These are phyloP conservation scores for Cepaea nemoralis DNA, from an alignment of 1,140 invertebrate genomes.

Conservation along the genomic window DNA sequence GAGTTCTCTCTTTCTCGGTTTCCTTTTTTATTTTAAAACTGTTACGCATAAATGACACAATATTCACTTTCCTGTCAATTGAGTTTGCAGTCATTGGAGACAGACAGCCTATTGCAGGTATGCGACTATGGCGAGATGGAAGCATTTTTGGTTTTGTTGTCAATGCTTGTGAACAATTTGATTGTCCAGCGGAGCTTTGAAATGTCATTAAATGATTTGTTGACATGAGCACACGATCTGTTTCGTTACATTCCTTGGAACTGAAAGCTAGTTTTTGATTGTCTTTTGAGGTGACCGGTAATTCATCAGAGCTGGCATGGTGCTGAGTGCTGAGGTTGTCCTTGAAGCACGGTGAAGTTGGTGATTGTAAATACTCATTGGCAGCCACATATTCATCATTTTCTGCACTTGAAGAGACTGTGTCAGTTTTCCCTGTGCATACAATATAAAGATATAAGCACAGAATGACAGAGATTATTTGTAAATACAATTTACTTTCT, in stretches of 20 bases:
- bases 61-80: constrained; percentile 5
- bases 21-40: constrained; percentile 32
- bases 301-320: background rate
- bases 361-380: background rate
- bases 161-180: no score
- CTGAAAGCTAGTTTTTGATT: background rate
- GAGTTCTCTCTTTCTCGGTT: constrained; percentile 4
- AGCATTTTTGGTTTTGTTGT: background rate
- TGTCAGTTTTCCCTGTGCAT: background rate
- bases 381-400: constrained; percentile 15
- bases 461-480: no score
- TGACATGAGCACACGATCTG: background rate
- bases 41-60: constrained; percentile 10
- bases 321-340: background rate
- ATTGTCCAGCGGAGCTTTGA: no score
- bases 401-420: background rate
- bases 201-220: background rate
- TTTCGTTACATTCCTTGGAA: background rate
- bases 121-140: background rate
- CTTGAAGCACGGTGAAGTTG: background rate
- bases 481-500: no score
- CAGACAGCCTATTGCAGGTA: background rate
- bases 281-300: background rate
- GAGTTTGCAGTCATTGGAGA: background rate
- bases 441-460: background rate